Conservation (phyloP, 2,113 vertebrate species). For the Myrmophylax atrothorax region DNA sequence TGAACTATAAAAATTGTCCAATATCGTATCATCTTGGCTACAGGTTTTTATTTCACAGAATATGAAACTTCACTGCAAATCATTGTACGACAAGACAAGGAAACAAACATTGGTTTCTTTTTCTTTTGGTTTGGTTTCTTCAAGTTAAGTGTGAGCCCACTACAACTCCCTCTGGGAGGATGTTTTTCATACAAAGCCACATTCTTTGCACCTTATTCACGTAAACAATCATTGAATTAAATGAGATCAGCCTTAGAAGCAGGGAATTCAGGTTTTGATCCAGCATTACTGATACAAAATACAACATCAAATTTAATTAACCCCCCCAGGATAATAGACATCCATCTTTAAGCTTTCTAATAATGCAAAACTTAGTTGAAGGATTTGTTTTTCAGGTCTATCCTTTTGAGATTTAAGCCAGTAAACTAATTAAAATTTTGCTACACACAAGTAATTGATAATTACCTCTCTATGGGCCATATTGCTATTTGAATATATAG, state of each 20-base stretch:
- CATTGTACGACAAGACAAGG: not conserved
- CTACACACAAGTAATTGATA: not conserved
- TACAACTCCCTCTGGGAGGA: slow-evolving; percentile 9
- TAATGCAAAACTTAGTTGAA: not conserved
- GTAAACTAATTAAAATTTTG: not conserved
- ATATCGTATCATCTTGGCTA: slow-evolving; percentile 36
- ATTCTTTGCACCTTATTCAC: not conserved
- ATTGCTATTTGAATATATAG: not conserved
- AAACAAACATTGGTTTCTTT: not conserved
- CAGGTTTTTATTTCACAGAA: slow-evolving; percentile 59
- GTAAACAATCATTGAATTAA: not conserved
- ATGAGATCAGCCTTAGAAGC: not conserved
- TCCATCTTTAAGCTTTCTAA: not conserved
- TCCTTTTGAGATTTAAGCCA: not conserved
- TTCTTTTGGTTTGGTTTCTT: not conserved
- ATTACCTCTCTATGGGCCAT: not conserved
- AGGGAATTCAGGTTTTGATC: not conserved
- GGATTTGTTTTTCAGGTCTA: not conserved
- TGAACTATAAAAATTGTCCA: slow-evolving; percentile 24
- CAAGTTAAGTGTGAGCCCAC: not conserved
- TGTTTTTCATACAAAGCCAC: slow-evolving; percentile 6
- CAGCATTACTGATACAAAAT: not conserved
- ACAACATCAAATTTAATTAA: not conserved
- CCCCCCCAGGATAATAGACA: not conserved
- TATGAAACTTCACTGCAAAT: slow-evolving; percentile 17